Conservation (phyloP, 1,140 invertebrate genomes). For the Stenopsyche tienmushanensis region DNA sequence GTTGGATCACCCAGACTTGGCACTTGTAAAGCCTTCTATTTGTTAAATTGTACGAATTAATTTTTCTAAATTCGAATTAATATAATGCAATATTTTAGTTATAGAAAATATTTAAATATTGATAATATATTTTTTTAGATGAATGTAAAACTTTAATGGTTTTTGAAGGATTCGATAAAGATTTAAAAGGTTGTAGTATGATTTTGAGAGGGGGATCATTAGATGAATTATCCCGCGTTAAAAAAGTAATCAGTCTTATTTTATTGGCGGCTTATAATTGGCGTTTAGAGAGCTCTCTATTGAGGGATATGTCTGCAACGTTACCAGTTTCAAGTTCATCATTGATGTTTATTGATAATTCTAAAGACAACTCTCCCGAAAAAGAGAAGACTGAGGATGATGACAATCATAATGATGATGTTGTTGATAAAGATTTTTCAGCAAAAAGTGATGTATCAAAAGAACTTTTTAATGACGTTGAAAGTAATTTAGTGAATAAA, state of each 20-base stretch:
- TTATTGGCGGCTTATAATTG: slow-evolving; percentile 89
- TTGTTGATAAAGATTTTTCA: slow-evolving; percentile 5
- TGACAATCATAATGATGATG: background rate
- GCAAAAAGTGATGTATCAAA: background rate
- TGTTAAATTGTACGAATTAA: slow-evolving; percentile 60
- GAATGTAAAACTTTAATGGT: slow-evolving; percentile 86
- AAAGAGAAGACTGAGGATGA: slow-evolving; percentile 8
- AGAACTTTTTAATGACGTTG: background rate
- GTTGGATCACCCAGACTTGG: slow-evolving; percentile 78
- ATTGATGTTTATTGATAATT: slow-evolving; percentile 51
- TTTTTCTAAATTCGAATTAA: too few relatives aligned
- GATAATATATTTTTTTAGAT: slow-evolving; percentile 54
- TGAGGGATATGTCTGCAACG: slow-evolving; percentile 79
- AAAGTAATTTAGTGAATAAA: too few relatives aligned
- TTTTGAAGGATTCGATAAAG: slow-evolving; percentile 85
- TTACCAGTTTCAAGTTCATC: slow-evolving; percentile 58
- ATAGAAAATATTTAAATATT: too few relatives aligned
- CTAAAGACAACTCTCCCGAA: slow-evolving; percentile 42
- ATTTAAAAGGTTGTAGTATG: slow-evolving; percentile 86
- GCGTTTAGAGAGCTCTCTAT: slow-evolving; percentile 86
- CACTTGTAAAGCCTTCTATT: slow-evolving; percentile 86
- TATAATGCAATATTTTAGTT: too few relatives aligned
- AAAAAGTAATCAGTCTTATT: slow-evolving; percentile 78
- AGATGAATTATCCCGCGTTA: slow-evolving; percentile 78
- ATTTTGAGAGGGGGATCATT: slow-evolving; percentile 77